Base-by-base conservation (phyloP, 2,797 vertebrate species). In the Onychomys leucogaster region DNA sequence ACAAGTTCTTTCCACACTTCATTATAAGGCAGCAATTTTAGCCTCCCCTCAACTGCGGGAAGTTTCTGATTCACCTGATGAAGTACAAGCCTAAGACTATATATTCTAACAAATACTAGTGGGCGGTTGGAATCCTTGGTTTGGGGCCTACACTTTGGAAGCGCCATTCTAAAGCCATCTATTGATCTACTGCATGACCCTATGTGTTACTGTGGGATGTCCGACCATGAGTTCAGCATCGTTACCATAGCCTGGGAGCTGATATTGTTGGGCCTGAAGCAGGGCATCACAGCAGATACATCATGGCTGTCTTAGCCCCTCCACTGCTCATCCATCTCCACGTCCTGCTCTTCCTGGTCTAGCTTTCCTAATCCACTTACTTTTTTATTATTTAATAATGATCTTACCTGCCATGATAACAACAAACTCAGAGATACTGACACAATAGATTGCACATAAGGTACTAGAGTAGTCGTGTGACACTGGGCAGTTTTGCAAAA, bases 381-480 rank as follows among this genome's bases (percentile, higher is more conserved):
- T 67, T 67, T 95, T 76, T 29, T 57, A 76, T 96, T 94, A 96
- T 83, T 92, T 89, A 55, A 88, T 94, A 88, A 94, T 90, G 61
- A 69, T 67, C 19, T 95, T 94, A 84, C 55, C 46, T 86, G 63
- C 88, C 90, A 57, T 65, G 75, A 92, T 91, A 82, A 93, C 84
- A 94, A 90, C 84, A 96, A 89, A 85, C 37, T 71, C 67, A 89
- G 84, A 85, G 55, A 90, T 71, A 37, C 34, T 94, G 80, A 57
- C 41, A 84, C 52, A 89, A 95, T 96, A 94, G 89, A 89, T 76
- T 89, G 14, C 37, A 71, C 65, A 80, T 29, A 43, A 59, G 4
- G 69, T 21, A 63, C 92, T 65, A 77, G 76, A 80, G 43, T 63
- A 59, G 16, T 46, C 21, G 75, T 34, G 83, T 34, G 23, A 83